A percentile compares a stretch with the other conserved stretches of the same genome.
Conservation (phyloP, 2,888 invertebrate species). For the Caradrina kadenii region DNA sequence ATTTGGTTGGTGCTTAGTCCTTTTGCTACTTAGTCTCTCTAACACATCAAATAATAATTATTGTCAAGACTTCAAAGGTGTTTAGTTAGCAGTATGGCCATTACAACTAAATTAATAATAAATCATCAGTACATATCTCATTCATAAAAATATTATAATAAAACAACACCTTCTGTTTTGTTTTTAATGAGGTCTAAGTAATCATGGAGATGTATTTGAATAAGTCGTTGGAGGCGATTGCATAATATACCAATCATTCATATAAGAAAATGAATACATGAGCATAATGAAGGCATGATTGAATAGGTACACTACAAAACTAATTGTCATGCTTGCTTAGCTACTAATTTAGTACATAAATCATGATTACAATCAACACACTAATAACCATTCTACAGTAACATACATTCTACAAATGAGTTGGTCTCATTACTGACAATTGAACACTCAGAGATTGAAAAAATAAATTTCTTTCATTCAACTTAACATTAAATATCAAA, state of each 20-base stretch:
- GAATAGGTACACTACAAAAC: slow-evolving; percentile 12
- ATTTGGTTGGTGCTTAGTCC: neutral
- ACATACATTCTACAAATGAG: slow-evolving; percentile 20
- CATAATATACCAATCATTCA: slow-evolving; percentile 35
- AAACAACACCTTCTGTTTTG: slow-evolving; percentile 1
- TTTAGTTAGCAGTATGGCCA: neutral
- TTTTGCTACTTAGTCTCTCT: neutral
- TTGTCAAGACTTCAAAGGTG: too few relatives aligned
- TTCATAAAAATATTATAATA: neutral
- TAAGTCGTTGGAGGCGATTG: slow-evolving; percentile 46
- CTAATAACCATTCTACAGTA: slow-evolving; percentile 17
- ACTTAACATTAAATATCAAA: neutral
- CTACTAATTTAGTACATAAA: slow-evolving; percentile 31
- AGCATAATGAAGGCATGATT: slow-evolving; percentile 30
- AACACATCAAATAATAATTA: too few relatives aligned
- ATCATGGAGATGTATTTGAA: neutral
- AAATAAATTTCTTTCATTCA: neutral
- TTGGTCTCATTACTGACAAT: slow-evolving; percentile 10
- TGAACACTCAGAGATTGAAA: neutral
- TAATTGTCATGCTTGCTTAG: slow-evolving; percentile 38
- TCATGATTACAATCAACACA: slow-evolving; percentile 28
- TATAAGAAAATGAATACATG: slow-evolving; percentile 5
- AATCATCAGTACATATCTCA: neutral
- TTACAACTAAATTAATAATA: neutral
- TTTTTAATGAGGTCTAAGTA: neutral